These are phyloP conservation scores for Colletes latitarsis DNA, from an alignment of 1,140 invertebrate genomes.

Conservation along the genomic window DNA sequence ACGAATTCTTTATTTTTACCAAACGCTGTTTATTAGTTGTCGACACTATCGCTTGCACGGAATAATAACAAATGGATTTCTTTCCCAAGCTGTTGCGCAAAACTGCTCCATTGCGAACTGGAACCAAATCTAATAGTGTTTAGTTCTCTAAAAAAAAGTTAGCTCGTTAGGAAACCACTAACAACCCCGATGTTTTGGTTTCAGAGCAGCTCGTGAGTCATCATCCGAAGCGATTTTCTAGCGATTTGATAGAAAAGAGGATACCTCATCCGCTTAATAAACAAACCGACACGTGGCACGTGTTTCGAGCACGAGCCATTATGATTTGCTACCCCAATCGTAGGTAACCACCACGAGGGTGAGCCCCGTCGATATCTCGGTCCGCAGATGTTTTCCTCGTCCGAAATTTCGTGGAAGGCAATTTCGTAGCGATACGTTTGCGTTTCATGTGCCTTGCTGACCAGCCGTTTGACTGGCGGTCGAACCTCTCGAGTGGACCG, in stretches of 20 bases:
- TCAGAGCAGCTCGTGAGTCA: background rate
- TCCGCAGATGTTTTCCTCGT: slow-evolving; percentile 61
- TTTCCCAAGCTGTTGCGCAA: no score
- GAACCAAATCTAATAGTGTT: no score
- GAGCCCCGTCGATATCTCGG: slow-evolving; percentile 20
- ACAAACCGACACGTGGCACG: slow-evolving; percentile 30
- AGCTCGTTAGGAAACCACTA: background rate
- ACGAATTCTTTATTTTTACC: no score
- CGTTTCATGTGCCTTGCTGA: slow-evolving; percentile 43
- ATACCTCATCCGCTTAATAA: slow-evolving; percentile 19
- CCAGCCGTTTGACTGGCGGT: slow-evolving; percentile 21
- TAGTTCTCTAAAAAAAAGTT: no score
- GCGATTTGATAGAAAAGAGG: background rate
- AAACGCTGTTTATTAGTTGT: no score
- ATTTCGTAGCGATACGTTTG: slow-evolving; percentile 48
- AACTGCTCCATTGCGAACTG: no score
- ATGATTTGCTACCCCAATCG: slow-evolving; percentile 18
- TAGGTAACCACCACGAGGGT: background rate
- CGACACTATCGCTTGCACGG: no score
- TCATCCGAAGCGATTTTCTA: background rate
- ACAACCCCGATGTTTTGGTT: background rate
- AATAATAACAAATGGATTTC: no score
- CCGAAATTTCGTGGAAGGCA: slow-evolving; percentile 45
- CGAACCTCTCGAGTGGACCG: background rate
- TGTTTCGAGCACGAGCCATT: slow-evolving; percentile 30